Percentiles rank a stretch among this genome's conserved stretches.
These are phyloP conservation scores for Diplazon laetatorius DNA, from an alignment of 2,888 invertebrate species.

Conservation along the genomic window DNA sequence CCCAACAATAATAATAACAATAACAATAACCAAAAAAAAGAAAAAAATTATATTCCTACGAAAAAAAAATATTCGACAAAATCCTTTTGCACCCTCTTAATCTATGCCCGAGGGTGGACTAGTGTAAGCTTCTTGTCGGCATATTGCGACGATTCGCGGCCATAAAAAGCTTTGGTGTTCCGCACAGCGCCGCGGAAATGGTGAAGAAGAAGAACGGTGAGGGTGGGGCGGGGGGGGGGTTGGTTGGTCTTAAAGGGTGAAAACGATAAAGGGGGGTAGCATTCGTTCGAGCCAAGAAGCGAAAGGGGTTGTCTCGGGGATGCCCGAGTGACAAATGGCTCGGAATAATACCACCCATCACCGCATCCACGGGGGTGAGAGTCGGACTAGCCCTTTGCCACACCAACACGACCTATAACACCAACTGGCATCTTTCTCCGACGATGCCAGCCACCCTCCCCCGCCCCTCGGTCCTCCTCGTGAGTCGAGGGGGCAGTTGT, in stretches of 20 bases:
- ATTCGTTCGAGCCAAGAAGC: conserved; percentile 70
- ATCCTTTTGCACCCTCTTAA: conserved; percentile 79
- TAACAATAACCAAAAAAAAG: conserved; percentile 39
- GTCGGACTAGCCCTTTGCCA: conserved; percentile 41
- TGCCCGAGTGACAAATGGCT: conserved; percentile 81
- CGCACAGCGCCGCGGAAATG: conserved; percentile 45
- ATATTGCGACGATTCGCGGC: conserved; percentile 82
- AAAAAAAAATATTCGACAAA: conserved; percentile 66
- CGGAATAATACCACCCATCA: conserved; percentile 81
- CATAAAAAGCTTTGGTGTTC: conserved; percentile 78
- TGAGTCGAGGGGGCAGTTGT: conserved; percentile 52
- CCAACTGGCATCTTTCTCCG: conserved; percentile 51
- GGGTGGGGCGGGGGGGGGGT: conserved; percentile 4
- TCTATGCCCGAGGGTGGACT: conserved; percentile 70
- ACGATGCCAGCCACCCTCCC: conserved; percentile 35
- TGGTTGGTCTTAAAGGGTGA: no score
- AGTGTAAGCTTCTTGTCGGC: conserved; percentile 81
- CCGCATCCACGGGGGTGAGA: conserved; percentile 29
- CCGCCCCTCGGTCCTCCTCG: conserved; percentile 18
- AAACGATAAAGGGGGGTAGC: conserved; percentile 57
- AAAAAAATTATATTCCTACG: conserved; percentile 60
- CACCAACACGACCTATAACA: conserved; percentile 46
- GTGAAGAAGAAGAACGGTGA: conserved; percentile 37
- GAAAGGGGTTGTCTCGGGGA: conserved; percentile 78
- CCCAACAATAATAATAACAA: no score